Evolutionary conservation across 2,888 invertebrate species (phyloP), one percentile per base, ranked within the genome.

Genomic region (Apocheima hispidaria): DNA sequence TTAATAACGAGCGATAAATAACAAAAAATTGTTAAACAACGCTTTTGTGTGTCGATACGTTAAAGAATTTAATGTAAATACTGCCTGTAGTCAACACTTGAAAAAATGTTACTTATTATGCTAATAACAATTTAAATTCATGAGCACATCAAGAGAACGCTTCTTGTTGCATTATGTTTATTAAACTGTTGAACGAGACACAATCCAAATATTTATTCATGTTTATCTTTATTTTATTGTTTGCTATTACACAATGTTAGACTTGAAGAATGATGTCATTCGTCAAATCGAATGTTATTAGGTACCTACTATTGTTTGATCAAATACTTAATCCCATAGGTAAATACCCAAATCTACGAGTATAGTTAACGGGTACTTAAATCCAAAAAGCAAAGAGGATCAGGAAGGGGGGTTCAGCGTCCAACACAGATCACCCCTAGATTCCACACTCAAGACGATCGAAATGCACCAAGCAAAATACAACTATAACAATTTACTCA

Each of bases 111-210:
- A 20, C 3, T 20, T 38, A 18, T 10, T 9, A 38, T 38, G 38
- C 18, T 20, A 38, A 38, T 36, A 20, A 36, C 41, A 43, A 35
- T 50, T 38, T 41, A 35, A 41, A 44, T 30, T 33, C 30, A 40
- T 38, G 36, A 44, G 36, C 26, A 20, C 18, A 26, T 41, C 6
- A 2, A 23, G n/a, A 23, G 44, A 10, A 10, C 16, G 28, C 10
- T 40, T 58, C 49, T 7, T 33, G 23, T 49, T 48, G 55, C 55
- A 35, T 12, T 35, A 51, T 21, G 50, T 58, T 58, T 58, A 43
- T 44, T 12, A 36, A 44, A 36, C 35, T 43, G n/a, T 52, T 38
- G 52, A 33, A 48, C 20, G n/a, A 55, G n/a, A 7, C 23, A 23
- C 26, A 28, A n/a, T 23, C 2, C 41, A 41, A 43, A 26, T 43